phyloP scores from a whole-genome alignment of 1,140 invertebrate species.

The Cepaea nemoralis region DNA sequence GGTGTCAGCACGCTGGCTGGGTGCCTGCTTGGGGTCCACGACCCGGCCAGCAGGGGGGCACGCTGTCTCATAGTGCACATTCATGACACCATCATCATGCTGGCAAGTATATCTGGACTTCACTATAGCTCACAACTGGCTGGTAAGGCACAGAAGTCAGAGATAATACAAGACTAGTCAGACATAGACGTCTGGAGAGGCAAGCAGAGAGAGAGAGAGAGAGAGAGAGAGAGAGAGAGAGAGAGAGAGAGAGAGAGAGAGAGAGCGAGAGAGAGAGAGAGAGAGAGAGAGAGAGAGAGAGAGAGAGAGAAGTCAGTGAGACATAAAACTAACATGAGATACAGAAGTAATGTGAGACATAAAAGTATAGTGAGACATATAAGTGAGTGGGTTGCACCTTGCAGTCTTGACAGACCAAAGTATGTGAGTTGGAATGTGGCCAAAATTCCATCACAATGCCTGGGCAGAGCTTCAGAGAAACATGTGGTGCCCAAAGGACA shows the following conservation, averaged over 20 bases:
- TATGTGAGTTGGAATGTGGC: too few species aligned
- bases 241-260: neutral
- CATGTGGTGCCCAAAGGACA: too few species aligned
- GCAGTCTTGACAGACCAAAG: too few species aligned
- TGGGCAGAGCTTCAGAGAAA: too few species aligned
- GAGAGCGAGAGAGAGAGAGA: neutral
- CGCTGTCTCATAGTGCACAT: neutral
- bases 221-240: too few species aligned
- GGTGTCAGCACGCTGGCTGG: neutral
- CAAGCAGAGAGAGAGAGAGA: too few species aligned
- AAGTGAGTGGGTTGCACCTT: too few species aligned
- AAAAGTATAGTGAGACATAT: too few species aligned
- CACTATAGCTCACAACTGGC: neutral
- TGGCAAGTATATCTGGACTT: neutral
- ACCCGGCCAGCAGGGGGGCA: neutral
- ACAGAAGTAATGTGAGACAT: too few species aligned
- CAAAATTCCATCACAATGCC: too few species aligned
- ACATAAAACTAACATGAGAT: too few species aligned
- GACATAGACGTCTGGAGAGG: neutral
- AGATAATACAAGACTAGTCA: neutral
- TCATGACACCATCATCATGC: neutral
- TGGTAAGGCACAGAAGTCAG: neutral
- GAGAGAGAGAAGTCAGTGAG: neutral
- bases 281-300: neutral
- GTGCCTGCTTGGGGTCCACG: neutral